Evolutionary conservation across 2,888 invertebrate genomes (phyloP), one percentile per base, ranked within the genome.

Genomic region (Drosophila infuscata): DNA sequence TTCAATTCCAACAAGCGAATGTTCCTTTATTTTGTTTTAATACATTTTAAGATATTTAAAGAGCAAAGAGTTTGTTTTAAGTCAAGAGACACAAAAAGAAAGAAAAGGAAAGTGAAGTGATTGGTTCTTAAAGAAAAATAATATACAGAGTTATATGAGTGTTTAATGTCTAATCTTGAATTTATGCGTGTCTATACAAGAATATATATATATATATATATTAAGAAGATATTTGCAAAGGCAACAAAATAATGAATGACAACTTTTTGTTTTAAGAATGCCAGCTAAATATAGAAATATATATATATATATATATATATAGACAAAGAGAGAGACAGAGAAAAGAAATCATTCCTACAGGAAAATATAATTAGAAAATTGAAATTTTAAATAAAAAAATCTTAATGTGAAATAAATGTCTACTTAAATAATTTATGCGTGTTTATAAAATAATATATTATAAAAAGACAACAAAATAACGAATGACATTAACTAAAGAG

Each of bases 101-200:
- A 8, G 20, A 36, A 17, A 35, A 4, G 0, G n/a, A 25, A 38
- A 36, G 11, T 17, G 4, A 38, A 12, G 38, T 25, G 29, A 54
- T 46, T 63, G 57, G 63, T 29, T 51, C 51, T 51, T 12, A 30
- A 51, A 51, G 30, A 51, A 17, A 51, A 51, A 0, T 30, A 29
- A 30, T 17, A 30, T 11, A 17, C n/a, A 49, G 20, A 46, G 4
- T n/a, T 51, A 30, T 30, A 51, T 51, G 17, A 17, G 11, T 51
- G 30, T 30, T 51, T 51, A 11, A 51, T 25, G 11, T 51, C 25
- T 25, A 25, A 25, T 25, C 25, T 25, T 25, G 25, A 51, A 30
- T 12, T 51, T 51, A 51, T 51, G 17, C n/a, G 30, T 51, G 30
- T 51, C 30, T 51, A 30, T n/a, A 51, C 11, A 30, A 30, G 11